These are phyloP conservation scores for Shinisaurus crocodilurus DNA, from an alignment of 2,113 vertebrate species.

Conservation along the genomic window DNA sequence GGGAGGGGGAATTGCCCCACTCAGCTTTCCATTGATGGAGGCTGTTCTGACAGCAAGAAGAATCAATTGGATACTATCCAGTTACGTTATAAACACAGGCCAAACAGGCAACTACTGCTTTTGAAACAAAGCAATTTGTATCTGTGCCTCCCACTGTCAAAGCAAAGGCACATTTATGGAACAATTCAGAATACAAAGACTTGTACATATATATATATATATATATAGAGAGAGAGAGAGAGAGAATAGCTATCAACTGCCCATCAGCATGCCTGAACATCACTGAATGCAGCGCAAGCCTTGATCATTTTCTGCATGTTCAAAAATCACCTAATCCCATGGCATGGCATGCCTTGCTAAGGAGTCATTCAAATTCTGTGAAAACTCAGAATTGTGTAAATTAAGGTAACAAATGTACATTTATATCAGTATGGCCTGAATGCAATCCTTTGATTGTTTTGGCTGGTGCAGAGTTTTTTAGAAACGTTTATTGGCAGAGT, in stretches of 20 bases:
- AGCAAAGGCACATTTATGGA: background rate
- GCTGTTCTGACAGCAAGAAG: too few species aligned
- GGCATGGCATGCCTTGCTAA: background rate
- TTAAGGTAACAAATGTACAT: too few species aligned
- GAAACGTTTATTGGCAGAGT: too few species aligned
- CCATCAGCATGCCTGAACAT: background rate
- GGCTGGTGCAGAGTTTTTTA: too few species aligned
- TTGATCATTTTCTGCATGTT: background rate
- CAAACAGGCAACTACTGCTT: background rate
- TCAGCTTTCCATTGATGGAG: too few species aligned
- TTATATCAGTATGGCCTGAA: too few species aligned
- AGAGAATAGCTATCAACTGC: background rate
- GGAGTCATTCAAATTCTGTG: background rate
- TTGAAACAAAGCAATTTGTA: background rate
- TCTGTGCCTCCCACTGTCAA: background rate
- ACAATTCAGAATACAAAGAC: background rate
- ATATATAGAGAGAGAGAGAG: too few species aligned
- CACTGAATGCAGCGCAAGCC: background rate
- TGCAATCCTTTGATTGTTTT: too few species aligned
- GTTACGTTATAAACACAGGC: background rate
- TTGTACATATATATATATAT: background rate
- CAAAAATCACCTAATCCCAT: background rate
- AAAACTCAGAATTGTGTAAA: too few species aligned
- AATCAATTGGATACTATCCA: too few species aligned
- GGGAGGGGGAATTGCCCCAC: too few species aligned